Evolutionary conservation across 2,888 invertebrate genomes (phyloP), one percentile per base, ranked within the genome.

Genomic region (Harpalus rubripes): DNA sequence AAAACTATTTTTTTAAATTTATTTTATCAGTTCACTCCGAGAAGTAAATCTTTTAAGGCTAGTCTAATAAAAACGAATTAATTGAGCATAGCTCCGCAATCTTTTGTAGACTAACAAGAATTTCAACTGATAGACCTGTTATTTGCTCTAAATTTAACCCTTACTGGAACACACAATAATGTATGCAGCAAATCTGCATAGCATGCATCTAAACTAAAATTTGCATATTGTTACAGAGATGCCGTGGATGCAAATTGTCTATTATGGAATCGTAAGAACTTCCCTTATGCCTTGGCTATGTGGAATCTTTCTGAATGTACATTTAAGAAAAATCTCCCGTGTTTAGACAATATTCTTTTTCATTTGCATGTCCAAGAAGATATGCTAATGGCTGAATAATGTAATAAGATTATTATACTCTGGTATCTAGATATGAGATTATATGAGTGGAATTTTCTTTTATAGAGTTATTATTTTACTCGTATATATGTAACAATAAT

Each of bases 231-330:
- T 68, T 52, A 68, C 68, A n/a, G 39, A 15, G 15, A 32, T 32
- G 68, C 39, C 39, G 6, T n/a, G 32, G 32, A 68, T 68, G 68
- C 68, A 68, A 68, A 68, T 68, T 68, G 68, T 39, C 39, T 32
- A 39, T 68, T 68, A 68, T 12, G n/a, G 32, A 32, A 68, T 15
- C 32, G 39, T 6, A 68, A 68, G 39, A 68, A 68, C 32, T 32
- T 32, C 6, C 32, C 15, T 68, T 39, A n/a, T 68, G 10, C 15
- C 39, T 32, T 32, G 32, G 39, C 0, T 32, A 39, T 16, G 16
- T 59, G 16, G 16, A 59, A 59, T 59, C 7, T 16, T 59, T 16
- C 15, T 59, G 3, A 32, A 32, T 32, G 32, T 32, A 5, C 5
- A 6, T 32, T 5, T 52, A 12, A 7, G 44, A 52, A 52, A 52